These are phyloP conservation scores for Paguma larvata DNA, from an alignment of 2,797 vertebrate genomes.

Conservation along the genomic window DNA sequence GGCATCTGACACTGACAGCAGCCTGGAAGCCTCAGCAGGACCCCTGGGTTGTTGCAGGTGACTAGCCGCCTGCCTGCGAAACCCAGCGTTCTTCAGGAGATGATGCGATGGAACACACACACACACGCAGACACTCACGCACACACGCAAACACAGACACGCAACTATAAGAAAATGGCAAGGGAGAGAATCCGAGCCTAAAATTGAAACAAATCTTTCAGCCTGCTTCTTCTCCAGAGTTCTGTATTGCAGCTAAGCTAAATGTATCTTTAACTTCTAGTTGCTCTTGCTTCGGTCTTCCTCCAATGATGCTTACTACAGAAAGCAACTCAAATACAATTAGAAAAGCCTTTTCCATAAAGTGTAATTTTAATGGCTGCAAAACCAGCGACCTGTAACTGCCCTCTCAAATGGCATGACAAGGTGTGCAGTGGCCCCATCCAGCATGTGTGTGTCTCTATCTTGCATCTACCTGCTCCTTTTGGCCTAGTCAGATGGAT, in stretches of 20 bases:
- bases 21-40: conserved; percentile 99
- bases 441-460: conserved; percentile 84
- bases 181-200: conserved; percentile 85
- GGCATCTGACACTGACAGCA: conserved; percentile 99
- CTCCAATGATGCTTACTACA: conserved; percentile 92
- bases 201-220: conserved; percentile 88
- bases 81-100: conserved; percentile 99
- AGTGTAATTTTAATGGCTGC: conserved; percentile 94
- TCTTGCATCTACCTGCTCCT: conserved; percentile 83
- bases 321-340: conserved; percentile 84
- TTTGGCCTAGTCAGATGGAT: conserved; percentile 83
- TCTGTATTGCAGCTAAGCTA: conserved; percentile 92
- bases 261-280: conserved; percentile 96
- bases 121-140: not conserved
- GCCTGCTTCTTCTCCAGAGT: conserved; percentile 94
- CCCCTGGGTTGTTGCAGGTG: conserved; percentile 99
- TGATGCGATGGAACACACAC: conserved; percentile 90
- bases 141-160: conserved; percentile 41
- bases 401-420: conserved; percentile 92
- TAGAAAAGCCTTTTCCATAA: conserved; percentile 91
- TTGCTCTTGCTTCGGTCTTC: conserved; percentile 97
- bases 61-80: conserved; percentile 99
- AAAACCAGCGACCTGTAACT: conserved; percentile 89
- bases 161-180: conserved; percentile 82
- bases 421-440: conserved; percentile 91